Conservation (phyloP, 2,113 vertebrate genomes). For the Heterotis niloticus region DNA sequence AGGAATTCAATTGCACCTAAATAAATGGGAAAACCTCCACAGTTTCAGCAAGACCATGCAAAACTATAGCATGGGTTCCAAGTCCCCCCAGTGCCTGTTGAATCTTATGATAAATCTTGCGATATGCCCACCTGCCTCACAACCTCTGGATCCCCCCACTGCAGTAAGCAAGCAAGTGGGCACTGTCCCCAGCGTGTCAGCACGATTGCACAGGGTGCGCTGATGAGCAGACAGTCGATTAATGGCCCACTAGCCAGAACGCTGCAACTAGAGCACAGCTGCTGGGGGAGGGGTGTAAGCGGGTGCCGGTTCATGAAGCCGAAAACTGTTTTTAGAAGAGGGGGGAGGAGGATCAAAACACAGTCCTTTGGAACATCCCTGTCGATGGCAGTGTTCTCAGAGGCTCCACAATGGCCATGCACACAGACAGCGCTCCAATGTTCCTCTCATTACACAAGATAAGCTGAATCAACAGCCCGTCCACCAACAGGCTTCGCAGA, state of each 20-base stretch:
- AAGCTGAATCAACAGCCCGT: neutral
- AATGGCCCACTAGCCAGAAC: conserved; percentile 31
- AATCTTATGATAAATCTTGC: neutral
- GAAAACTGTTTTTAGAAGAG: conserved; percentile 16
- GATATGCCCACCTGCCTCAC: neutral
- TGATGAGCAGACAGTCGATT: conserved; percentile 40
- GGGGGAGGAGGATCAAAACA: neutral
- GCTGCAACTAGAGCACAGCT: conserved; percentile 37
- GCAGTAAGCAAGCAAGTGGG: neutral
- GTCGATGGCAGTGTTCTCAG: neutral
- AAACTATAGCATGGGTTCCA: neutral
- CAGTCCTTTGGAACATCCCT: neutral
- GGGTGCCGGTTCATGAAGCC: neutral
- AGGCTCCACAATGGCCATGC: neutral
- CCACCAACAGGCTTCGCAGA: neutral
- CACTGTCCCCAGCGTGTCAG: conserved; percentile 27
- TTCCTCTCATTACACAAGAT: neutral
- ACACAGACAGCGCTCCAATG: neutral
- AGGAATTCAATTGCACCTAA: neutral
- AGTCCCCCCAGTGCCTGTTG: neutral
- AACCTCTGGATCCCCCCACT: neutral
- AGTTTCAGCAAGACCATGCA: neutral
- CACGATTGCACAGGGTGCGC: conserved; percentile 32
- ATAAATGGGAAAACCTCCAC: no score
- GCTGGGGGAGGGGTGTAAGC: neutral